Evolutionary conservation across 1,140 invertebrate species (phyloP).

Genomic region (Zaprionus taronus): DNA sequence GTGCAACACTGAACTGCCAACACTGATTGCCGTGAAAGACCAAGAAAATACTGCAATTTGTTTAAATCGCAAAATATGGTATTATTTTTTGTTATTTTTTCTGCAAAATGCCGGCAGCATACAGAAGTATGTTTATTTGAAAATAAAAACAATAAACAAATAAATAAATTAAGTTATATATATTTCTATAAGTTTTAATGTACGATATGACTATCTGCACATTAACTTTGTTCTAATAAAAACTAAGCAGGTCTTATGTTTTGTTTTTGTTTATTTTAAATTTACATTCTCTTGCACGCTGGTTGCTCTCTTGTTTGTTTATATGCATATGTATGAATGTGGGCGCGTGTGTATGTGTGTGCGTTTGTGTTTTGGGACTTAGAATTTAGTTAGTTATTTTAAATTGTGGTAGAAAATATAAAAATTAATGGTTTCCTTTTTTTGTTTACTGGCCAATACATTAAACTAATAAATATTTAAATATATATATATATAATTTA

Average conservation of each 20-base stretch:
- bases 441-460: slow-evolving; percentile 42
- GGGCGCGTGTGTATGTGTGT: slow-evolving; percentile 10
- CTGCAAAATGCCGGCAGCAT: not conserved
- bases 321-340: slow-evolving; percentile 22
- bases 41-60: not conserved
- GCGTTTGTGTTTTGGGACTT: slow-evolving; percentile 14
- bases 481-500: slow-evolving; percentile 22
- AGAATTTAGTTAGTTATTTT: slow-evolving; percentile 22
- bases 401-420: slow-evolving; percentile 19
- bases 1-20: not conserved
- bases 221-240: not conserved
- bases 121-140: not conserved
- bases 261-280: slow-evolving; percentile 39
- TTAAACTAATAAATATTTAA: slow-evolving; percentile 55
- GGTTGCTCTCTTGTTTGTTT: slow-evolving; percentile 13
- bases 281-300: slow-evolving; percentile 49
- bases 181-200: no score
- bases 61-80: not conserved
- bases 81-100: not conserved
- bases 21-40: not conserved
- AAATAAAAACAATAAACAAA: not conserved
- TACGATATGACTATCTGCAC: no score
- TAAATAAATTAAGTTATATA: not conserved
- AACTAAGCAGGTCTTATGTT: not conserved
- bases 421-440: slow-evolving; percentile 31